Evolutionary conservation across 1,140 invertebrate species (phyloP).

Genomic region (Cephus cinctus): DNA sequence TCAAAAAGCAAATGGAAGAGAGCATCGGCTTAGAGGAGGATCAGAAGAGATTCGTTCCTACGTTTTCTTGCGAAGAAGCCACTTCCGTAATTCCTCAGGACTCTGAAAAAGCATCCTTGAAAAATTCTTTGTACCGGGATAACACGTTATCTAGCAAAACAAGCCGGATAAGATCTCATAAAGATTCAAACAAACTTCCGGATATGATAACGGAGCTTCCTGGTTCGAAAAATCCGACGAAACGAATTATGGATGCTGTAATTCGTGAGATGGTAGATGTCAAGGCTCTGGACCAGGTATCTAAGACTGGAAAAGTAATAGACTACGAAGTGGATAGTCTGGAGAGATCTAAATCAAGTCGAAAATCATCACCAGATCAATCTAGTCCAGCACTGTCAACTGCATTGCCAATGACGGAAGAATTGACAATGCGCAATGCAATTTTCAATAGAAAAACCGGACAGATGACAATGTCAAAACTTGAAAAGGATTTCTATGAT

Average conservation of each 20-base stretch:
- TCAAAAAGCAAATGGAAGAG: constrained; percentile 50
- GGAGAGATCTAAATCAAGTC: constrained; percentile 60
- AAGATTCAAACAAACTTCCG: too few species aligned
- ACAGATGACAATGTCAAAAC: constrained; percentile 59
- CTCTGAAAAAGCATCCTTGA: background rate
- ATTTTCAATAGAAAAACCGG: constrained; percentile 61
- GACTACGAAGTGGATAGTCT: constrained; percentile 79
- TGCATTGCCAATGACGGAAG: constrained; percentile 73
- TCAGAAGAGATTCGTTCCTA: too few species aligned
- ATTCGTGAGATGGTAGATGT: constrained; percentile 56
- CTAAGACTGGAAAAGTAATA: constrained; percentile 14
- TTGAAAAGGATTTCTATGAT: constrained; percentile 50
- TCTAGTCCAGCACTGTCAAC: constrained; percentile 68
- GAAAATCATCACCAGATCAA: constrained; percentile 60
- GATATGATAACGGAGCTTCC: constrained; percentile 50
- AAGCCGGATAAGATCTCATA: constrained; percentile 17
- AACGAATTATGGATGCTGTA: constrained; percentile 56
- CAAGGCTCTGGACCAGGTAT: constrained; percentile 44
- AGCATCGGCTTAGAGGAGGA: too few species aligned
- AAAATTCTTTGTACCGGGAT: background rate
- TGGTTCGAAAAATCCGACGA: constrained; percentile 37
- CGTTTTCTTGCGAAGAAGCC: background rate
- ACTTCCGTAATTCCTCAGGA: background rate
- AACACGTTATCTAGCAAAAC: constrained; percentile 7
- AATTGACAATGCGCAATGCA: constrained; percentile 73